Evolutionary conservation across 2,888 invertebrate genomes (phyloP), one percentile per base, ranked within the genome.

Genomic region (Ephialtes manifestator): DNA sequence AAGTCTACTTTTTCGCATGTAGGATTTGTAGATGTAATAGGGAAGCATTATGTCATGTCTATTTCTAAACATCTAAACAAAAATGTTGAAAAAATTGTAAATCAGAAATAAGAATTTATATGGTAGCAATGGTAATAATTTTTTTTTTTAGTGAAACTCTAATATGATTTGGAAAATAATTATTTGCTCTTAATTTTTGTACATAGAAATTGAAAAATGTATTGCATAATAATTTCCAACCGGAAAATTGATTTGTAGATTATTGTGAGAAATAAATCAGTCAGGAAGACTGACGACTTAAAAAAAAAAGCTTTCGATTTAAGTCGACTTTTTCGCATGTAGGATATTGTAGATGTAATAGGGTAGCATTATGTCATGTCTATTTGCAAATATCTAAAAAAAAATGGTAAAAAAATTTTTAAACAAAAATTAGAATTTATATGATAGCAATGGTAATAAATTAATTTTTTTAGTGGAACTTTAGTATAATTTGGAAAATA

Each of bases 241-340:
- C n/a, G n/a, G n/a, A n/a, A n/a, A n/a, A n/a, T n/a, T n/a, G n/a
- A n/a, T n/a, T n/a, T n/a, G 39, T 10, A 10, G 10, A 10, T 39
- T 39, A 39, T 39, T 10, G 39, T 39, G 39, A 48, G 35, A 63
- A 53, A 72, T 24, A 51, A 51, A 10, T 39, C 43, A 74, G 55
- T 79, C 68, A 51, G 43, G 51, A 51, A 51, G 18, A 51, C 51
- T 51, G 51, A 51, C 18, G 18, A 5, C 51, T 51, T 48, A 24
- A n/a, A 48, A 15, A 48, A 48, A 48, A 48, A n/a, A 51, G 18
- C 15, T 5, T 4, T 5, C n/a, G 2, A 51, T 1, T 51, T 0
- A 18, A 51, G 46, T 46, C 46, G n/a, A 51, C 15, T 51, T 5
- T 18, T 7, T 51, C 48, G 18, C 7, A 5, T 51, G n/a, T 15